Evolutionary conservation across 1,140 invertebrate genomes (phyloP), one percentile per base, ranked within the genome.

Genomic region (Drosophila dunni): DNA sequence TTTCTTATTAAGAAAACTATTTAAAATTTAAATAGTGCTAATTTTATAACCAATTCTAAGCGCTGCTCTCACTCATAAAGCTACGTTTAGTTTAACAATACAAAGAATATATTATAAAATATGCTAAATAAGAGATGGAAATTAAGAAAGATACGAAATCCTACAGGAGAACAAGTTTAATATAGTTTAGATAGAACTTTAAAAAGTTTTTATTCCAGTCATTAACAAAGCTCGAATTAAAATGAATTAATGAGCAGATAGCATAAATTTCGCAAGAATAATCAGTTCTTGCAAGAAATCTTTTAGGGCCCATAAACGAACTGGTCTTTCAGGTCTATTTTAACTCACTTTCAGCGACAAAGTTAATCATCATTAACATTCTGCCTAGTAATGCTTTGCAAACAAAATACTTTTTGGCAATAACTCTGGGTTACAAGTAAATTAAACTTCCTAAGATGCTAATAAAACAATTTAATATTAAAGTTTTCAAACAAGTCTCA

Each of bases 381-480:
- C 6, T 40, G 60, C 46, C 46, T 64, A 29, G 36, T 54, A 54
- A 64, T 34, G 62, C 50, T 63, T 24, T 44, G n/a, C 38, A n/a
- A 5, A 11, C 17, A 20, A 2, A 8, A 53, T n/a, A 40, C 13
- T 8, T 8, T 42, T 51, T 29, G 20, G 45, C 6, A 33, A 64
- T 40, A 57, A 65, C 24, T 48, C 36, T 34, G 24, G 29, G 6
- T 33, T 34, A 15, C 20, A 10, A 33, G 29, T 3, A 33, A 34
- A n/a, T 11, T 38, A 7, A n/a, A 53, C 33, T 40, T 13, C 13
- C 20, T 33, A 15, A 13, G 46, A 63, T 15, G 20, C 45, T 10
- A 29, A 5, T 7, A 13, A 60, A 60, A 60, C 5, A 17, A 56
- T 15, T 10, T 15, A 56, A 42, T 58, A 29, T 29, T 1, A 29